Evolutionary conservation across 2,797 vertebrate species (phyloP).

Genomic region (Threskiornis aethiopicus): DNA sequence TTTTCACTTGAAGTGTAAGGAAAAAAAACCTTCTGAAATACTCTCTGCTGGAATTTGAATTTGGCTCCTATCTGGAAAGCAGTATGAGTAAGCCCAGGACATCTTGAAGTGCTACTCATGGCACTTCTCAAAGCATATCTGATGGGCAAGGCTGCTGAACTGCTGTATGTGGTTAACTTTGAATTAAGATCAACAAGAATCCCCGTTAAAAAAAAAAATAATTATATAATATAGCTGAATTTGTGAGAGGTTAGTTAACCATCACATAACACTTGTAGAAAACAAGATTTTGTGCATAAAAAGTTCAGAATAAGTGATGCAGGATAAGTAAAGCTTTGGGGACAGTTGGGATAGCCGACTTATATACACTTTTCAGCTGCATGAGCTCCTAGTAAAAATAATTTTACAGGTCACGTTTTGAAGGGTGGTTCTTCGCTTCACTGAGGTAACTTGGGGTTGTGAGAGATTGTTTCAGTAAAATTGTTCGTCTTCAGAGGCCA

Average conservation of each 20-base stretch:
- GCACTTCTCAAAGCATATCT: background rate
- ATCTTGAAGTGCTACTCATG: background rate
- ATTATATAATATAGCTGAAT: background rate
- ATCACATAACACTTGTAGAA: background rate
- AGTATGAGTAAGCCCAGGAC: background rate
- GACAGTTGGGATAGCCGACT: background rate
- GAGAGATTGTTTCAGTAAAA: background rate
- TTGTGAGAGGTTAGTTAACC: background rate
- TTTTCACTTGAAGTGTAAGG: background rate
- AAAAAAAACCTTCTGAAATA: background rate
- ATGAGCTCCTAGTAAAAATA: background rate
- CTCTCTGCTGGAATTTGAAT: background rate
- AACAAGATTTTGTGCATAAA: background rate
- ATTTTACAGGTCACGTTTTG: background rate
- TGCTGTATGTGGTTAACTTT: background rate
- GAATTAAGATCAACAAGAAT: background rate
- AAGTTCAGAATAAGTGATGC: background rate
- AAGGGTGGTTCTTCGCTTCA: background rate
- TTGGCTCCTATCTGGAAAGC: background rate
- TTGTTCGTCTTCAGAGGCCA: background rate
- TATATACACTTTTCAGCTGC: background rate
- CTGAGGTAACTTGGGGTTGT: background rate
- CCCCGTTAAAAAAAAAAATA: rapidly evolving
- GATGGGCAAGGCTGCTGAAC: background rate
- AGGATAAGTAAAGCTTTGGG: background rate